Conservation (phyloP, 2,888 invertebrate species). For the Xylocampa areola region DNA sequence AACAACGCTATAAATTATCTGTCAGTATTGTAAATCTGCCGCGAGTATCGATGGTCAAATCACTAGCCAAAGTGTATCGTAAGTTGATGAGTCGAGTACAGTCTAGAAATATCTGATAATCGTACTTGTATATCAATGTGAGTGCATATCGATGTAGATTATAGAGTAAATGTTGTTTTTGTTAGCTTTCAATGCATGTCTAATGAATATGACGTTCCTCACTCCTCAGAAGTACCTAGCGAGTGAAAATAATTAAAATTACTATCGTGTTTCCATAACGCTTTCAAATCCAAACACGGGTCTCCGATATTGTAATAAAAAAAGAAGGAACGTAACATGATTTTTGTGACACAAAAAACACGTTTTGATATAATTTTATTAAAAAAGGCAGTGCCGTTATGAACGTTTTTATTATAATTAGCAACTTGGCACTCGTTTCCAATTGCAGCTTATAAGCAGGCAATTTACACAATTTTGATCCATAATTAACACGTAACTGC, state of each 20-base stretch:
- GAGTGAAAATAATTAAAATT: neutral
- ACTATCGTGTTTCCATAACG: too few species aligned
- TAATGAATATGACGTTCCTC: conserved; percentile 5
- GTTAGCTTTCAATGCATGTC: neutral
- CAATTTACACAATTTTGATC: conserved; percentile 59
- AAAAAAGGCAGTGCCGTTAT: conserved; percentile 29
- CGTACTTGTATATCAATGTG: conserved; percentile 35
- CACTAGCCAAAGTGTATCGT: conserved; percentile 63
- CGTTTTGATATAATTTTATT: conserved; percentile 20
- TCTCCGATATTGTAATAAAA: neutral
- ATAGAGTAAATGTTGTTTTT: conserved; percentile 10
- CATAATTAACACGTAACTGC: conserved; percentile 68
- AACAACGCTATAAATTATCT: conserved; percentile 87
- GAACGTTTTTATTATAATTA: conserved; percentile 36
- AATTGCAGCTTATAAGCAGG: conserved; percentile 42
- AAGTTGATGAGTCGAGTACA: conserved; percentile 51
- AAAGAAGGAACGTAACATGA: conserved; percentile 12
- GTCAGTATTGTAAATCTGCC: conserved; percentile 87
- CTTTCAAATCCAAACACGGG: too few species aligned
- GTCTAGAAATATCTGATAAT: conserved; percentile 41
- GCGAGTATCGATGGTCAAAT: conserved; percentile 85
- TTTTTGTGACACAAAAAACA: conserved; percentile 16
- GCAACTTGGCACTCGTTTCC: conserved; percentile 39
- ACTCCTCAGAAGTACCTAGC: neutral
- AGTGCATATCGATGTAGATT: conserved; percentile 23